These are phyloP conservation scores for Bubo bubo DNA, from an alignment of 2,113 vertebrate species.

Conservation along the genomic window DNA sequence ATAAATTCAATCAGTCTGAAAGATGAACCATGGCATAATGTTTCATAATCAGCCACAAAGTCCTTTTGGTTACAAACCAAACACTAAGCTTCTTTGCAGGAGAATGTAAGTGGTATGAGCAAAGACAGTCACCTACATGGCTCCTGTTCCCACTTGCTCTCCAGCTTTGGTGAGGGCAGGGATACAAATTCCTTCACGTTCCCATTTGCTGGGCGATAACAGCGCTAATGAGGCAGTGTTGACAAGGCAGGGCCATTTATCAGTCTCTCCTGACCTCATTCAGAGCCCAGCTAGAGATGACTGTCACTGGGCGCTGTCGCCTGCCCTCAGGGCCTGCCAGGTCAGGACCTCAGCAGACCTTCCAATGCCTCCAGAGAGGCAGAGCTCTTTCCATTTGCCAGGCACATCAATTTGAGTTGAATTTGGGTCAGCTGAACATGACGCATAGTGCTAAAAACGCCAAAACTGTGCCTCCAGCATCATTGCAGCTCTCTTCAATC, in stretches of 20 bases:
- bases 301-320: not conserved
- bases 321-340: not conserved
- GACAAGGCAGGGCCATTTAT: constrained; percentile 1
- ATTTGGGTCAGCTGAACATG: not conserved
- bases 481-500: not conserved
- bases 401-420: not conserved
- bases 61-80: not conserved
- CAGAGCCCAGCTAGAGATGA: not conserved
- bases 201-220: not conserved
- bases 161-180: not conserved
- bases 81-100: not conserved
- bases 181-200: not conserved
- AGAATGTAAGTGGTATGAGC: not conserved
- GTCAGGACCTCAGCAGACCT: not conserved
- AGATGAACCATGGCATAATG: not conserved
- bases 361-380: not conserved
- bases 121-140: not conserved
- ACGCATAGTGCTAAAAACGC: fast-evolving
- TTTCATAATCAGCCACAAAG: not conserved
- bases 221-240: not conserved
- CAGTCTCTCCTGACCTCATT: not conserved
- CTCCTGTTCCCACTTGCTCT: not conserved
- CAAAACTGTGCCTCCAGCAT: not conserved
- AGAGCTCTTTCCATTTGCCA: not conserved
- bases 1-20: not conserved